Conservation (phyloP, 2,888 invertebrate genomes). For the Schizaphis graminum region DNA sequence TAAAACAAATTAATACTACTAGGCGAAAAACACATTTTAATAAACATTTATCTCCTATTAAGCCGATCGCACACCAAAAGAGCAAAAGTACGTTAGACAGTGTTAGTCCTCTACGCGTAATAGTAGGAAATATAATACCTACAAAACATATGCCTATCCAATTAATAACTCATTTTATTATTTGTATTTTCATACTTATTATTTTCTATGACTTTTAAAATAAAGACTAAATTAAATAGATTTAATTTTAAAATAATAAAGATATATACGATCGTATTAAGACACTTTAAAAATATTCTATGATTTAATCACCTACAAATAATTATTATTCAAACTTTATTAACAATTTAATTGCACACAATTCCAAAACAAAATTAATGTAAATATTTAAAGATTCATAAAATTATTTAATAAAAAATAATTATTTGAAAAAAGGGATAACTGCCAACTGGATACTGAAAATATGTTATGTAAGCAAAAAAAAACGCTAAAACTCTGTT, state of each 20-base stretch:
- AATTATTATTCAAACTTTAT: not conserved
- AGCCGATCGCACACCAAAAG: no score
- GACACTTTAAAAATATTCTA: not conserved
- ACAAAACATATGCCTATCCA: not conserved
- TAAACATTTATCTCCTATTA: not conserved
- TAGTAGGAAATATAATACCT: not conserved
- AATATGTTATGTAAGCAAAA: not conserved
- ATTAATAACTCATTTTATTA: not conserved
- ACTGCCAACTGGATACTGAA: not conserved
- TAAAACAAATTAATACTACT: not conserved
- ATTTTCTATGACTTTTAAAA: not conserved
- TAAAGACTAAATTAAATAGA: not conserved
- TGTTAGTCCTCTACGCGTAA: no score
- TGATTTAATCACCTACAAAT: not conserved
- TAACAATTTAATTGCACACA: not conserved
- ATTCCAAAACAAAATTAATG: not conserved
- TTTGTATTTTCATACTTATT: not conserved
- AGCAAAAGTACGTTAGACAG: no score
- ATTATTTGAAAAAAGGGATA: not conserved
- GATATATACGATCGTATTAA: not conserved
- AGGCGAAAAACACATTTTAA: not conserved
- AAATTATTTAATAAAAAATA: not conserved
- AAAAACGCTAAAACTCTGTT: not conserved
- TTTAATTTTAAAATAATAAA: not conserved
- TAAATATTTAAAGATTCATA: not conserved